Evolutionary conservation across 1,140 invertebrate genomes (phyloP), one percentile per base, ranked within the genome.

Genomic region (Ips nitidus): DNA sequence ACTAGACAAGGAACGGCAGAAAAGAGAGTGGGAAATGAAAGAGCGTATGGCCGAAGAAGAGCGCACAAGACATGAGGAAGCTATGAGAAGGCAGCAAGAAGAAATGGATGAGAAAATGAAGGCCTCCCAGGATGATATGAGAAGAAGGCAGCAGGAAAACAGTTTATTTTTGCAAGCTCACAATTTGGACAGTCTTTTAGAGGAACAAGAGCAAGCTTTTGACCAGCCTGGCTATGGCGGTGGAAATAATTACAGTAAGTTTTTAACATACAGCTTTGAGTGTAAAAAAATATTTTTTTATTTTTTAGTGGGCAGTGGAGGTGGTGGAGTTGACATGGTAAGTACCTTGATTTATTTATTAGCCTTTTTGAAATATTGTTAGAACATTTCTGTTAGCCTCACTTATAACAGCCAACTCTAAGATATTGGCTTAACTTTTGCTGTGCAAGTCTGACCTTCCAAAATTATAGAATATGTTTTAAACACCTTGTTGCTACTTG

Each of bases 11-110:
- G 93, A 94, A 78, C 86, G 92, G 3, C 90, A 93, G 80, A 93
- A 94, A 78, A 85, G 91, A 71, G 91, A 93, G 78, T 94, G 91
- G 90, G 92, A 95, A 82, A 87, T 92, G 86, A 91, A 92, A 45
- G 89, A 93, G 77, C 84, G 91, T 66, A 88, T 92, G 76, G 91
- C 88, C 2, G 92, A 94, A 73, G 4, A 4, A 5, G 43, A 45
- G 8, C 4, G 43, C 4, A 4, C 8, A 4, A 45, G 8, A 45
- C 8, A 8, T 8, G 8, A 5, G 4, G 43, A 45, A 8, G 43
- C 8, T 4, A 4, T 45, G 43, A 45, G 8, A 5, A 4, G 8
- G 43, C 43, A 45, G 43, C 4, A 45, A 8, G 43, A 45, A 45
- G 8, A 45, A 8, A 4, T 45, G 43, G 8, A 45, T 4, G 43